phyloP scores from a whole-genome alignment of 2,888 invertebrate species.

The Eledona agricola region DNA sequence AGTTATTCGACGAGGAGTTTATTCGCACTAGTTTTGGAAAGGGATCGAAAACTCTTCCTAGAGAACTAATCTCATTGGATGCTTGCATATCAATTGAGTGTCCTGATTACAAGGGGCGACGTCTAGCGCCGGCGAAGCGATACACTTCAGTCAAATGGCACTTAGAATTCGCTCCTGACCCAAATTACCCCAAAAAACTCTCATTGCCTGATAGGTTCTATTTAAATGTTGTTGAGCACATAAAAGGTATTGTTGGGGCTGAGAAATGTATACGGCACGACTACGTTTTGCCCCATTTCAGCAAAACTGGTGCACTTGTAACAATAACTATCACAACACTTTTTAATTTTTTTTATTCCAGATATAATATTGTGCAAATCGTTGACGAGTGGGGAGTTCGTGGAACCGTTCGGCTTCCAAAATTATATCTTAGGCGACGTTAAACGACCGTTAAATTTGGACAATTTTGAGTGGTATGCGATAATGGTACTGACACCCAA shows the following conservation, averaged over 20 bases:
- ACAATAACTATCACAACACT: conserved; percentile 18
- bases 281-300: conserved; percentile 75
- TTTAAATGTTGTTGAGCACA: conserved; percentile 66
- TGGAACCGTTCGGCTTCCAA: conserved; percentile 64
- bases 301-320: conserved; percentile 71
- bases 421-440: conserved; percentile 65
- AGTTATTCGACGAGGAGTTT: conserved; percentile 68
- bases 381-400: conserved; percentile 63
- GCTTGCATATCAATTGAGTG: conserved; percentile 69
- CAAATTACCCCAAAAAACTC: conserved; percentile 64
- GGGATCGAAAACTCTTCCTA: conserved; percentile 49
- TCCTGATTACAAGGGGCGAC: conserved; percentile 67
- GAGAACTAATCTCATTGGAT: conserved; percentile 73
- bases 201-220: conserved; percentile 68
- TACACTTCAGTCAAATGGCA: conserved; percentile 68
- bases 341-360: conserved; percentile 41
- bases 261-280: conserved; percentile 63
- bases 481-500: conserved; percentile 72
- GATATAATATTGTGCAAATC: conserved; percentile 61
- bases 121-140: conserved; percentile 63
- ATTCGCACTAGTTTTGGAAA: conserved; percentile 67
- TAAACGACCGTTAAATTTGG: conserved; percentile 48
- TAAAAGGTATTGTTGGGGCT: conserved; percentile 65
- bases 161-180: conserved; percentile 68
- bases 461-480: conserved; percentile 64